Percentiles rank a stretch among this genome's conserved stretches.
Conservation (phyloP, 2,797 vertebrate genomes). For the Danio aesculapii region DNA sequence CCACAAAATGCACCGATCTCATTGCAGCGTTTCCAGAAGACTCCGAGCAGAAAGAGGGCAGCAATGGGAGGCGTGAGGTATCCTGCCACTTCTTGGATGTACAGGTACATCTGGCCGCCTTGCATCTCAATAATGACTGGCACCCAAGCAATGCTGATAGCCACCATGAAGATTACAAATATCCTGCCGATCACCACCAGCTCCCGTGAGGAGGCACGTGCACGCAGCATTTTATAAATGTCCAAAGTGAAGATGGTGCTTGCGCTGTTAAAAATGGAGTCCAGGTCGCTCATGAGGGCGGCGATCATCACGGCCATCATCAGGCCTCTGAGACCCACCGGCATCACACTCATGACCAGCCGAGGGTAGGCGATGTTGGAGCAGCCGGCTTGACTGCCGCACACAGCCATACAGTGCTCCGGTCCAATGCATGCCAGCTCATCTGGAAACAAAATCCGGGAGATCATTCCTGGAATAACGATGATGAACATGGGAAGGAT, state of each 20-base stretch:
- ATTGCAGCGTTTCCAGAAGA: conserved; percentile 97
- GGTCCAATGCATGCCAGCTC: conserved; percentile 96
- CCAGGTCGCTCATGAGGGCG: conserved; percentile 97
- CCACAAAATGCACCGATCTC: conserved; percentile 96
- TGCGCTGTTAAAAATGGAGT: conserved; percentile 98
- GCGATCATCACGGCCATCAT: conserved; percentile 99
- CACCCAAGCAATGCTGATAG: conserved; percentile 96
- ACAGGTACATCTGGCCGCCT: conserved; percentile 97
- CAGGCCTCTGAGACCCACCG: conserved; percentile 93
- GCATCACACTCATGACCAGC: conserved; percentile 95
- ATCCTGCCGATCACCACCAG: conserved; percentile 91
- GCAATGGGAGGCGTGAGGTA: conserved; percentile 97
- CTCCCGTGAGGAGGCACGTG: conserved; percentile 86
- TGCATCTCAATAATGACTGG: conserved; percentile 99
- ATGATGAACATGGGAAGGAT: conserved; percentile 98
- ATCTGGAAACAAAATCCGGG: conserved; percentile 91
- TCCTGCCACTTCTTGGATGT: conserved; percentile 97
- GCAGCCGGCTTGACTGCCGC: conserved; percentile 94
- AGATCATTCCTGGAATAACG: conserved; percentile 98
- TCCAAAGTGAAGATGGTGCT: conserved; percentile 99
- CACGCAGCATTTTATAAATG: conserved; percentile 90
- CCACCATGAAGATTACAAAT: conserved; percentile 95
- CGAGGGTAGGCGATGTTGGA: conserved; percentile 98
- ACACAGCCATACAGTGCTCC: conserved; percentile 96
- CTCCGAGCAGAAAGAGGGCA: conserved; percentile 93